Evolutionary conservation across 2,888 invertebrate species (phyloP).

Genomic region (Cephalotes varians): DNA sequence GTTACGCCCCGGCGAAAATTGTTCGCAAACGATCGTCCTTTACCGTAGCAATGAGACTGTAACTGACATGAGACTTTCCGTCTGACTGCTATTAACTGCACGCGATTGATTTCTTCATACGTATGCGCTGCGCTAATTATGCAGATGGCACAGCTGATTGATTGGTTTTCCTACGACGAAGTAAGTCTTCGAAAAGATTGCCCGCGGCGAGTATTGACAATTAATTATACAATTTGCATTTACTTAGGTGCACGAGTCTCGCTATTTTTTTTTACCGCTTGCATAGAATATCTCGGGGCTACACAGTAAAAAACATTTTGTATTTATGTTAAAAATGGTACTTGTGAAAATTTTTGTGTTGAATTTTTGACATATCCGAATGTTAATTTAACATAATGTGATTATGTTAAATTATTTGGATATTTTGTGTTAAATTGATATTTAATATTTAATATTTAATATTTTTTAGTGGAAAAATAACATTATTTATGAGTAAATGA

Average conservation of each 20-base stretch:
- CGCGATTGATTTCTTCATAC: constrained; percentile 31
- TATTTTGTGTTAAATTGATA: too few species aligned
- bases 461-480: too few species aligned
- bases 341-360: too few species aligned
- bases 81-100: constrained; percentile 23
- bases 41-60: constrained; percentile 24
- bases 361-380: too few species aligned
- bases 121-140: constrained; percentile 16
- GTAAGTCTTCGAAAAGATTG: not conserved
- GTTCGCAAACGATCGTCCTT: constrained; percentile 17
- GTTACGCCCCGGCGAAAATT: constrained; percentile 7
- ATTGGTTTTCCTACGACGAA: not conserved
- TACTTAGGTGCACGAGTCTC: not conserved
- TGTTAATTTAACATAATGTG: too few species aligned
- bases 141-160: constrained; percentile 32
- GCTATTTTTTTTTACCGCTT: not conserved
- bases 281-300: not conserved
- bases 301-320: too few species aligned
- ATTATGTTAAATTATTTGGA: too few species aligned
- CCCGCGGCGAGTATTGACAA: not conserved
- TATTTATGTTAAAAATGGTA: too few species aligned
- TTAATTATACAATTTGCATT: constrained; percentile 8
- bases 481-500: too few species aligned
- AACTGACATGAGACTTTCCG: constrained; percentile 26
- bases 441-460: too few species aligned